Evolutionary conservation across 1,140 invertebrate species (phyloP).

Genomic region (Scaptomyza hsui): DNA sequence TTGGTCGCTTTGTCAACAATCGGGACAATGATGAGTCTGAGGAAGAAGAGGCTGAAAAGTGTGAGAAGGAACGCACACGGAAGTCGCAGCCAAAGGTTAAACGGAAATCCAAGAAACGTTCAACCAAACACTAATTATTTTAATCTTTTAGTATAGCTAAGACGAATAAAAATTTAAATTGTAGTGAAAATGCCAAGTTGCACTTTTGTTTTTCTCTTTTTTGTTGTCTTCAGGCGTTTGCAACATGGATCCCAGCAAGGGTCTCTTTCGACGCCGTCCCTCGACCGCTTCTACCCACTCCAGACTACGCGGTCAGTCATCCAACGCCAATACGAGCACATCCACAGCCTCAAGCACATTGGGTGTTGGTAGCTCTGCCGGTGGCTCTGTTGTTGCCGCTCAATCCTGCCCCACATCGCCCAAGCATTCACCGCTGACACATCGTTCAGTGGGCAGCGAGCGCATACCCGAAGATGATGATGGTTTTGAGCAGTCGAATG

Average conservation of each 20-base stretch:
- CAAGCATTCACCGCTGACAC: slow-evolving; percentile 66
- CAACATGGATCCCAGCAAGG: slow-evolving; percentile 85
- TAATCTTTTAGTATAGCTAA: not conserved
- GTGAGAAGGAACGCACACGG: not conserved
- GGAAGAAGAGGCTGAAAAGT: slow-evolving; percentile 12
- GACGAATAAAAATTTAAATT: slow-evolving; percentile 41
- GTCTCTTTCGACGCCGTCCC: slow-evolving; percentile 85
- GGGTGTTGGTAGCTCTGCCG: slow-evolving; percentile 36
- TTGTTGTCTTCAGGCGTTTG: slow-evolving; percentile 71
- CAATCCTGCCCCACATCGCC: slow-evolving; percentile 83
- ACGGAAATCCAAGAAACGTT: not conserved
- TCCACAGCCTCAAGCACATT: slow-evolving; percentile 56
- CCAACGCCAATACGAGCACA: slow-evolving; percentile 51
- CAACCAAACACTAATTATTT: slow-evolving; percentile 18
- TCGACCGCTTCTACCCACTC: slow-evolving; percentile 69
- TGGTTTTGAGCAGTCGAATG: slow-evolving; percentile 38
- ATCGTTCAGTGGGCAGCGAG: slow-evolving; percentile 70
- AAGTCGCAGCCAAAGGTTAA: not conserved
- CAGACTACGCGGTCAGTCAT: slow-evolving; percentile 67
- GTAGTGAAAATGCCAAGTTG: not conserved
- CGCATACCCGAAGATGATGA: slow-evolving; percentile 79
- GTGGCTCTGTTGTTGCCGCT: slow-evolving; percentile 22
- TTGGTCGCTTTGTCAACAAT: slow-evolving; percentile 57
- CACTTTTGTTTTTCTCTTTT: slow-evolving; percentile 1
- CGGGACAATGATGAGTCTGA: slow-evolving; percentile 33